Base-by-base conservation (phyloP, 2,888 invertebrate species). In the Ypsolopha scabrella region DNA sequence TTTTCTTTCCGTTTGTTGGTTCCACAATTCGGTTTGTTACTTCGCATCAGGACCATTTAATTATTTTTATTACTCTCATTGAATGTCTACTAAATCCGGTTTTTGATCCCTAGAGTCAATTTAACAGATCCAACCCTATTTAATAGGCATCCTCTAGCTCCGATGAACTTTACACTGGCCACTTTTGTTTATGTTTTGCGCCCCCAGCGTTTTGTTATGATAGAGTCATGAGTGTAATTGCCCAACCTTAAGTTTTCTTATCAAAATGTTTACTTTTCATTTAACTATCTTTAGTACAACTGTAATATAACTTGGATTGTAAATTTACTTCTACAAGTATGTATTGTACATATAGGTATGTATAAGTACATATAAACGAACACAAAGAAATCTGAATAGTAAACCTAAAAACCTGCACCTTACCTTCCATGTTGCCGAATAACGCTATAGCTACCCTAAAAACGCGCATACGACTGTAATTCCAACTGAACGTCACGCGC, bases 51-150 rank as follows among this genome's bases (percentile, higher is more conserved):
- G 75, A 73, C 77, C 75, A 75, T 74, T 72, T 80, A 80, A 80
- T 82, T 79, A 80, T 80, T 80, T 79, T 80, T 82, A 83, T 77
- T 79, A 76, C 72, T 78, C 46, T 51, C 75, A 75, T 80, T 80
- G 73, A 70, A 75, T 77, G 77, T 79, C 72, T 74, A 77, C 75
- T 79, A 79, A 83, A 81, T 80, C 77, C 77, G 72, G 70, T 69
- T 70, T 69, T 67, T 64, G 72, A 68, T 79, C 81, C 76, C 75
- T 53, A 58, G 75, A 77, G 77, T 65, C 72, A 70, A 72, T 78
- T 79, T 73, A 75, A 72, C 70, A 70, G 70, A 69, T 70, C 72
- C 72, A 72, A 73, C 79, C 79, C 74, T 71, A 72, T 71, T 76
- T 81, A 80, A 80, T 77, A 78, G 75, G 72, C 69, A 64, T 70